Conservation (phyloP, 92 coral and sea anemone species). For the Zoanthus solanderi region DNA sequence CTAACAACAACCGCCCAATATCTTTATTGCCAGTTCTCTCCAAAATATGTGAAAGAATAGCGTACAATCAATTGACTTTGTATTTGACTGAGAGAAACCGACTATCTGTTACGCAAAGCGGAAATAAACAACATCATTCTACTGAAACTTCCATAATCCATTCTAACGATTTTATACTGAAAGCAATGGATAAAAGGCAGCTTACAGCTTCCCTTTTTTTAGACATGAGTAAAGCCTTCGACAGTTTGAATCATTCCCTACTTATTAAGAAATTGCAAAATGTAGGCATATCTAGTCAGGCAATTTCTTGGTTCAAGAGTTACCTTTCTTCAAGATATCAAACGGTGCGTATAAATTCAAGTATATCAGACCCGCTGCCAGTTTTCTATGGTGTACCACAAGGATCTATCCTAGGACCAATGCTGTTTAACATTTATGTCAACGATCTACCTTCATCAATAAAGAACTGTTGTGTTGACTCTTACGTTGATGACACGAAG, state of each 20-base stretch:
- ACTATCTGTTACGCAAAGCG: neutral
- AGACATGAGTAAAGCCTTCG: neutral
- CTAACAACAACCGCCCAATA: constrained; percentile 4
- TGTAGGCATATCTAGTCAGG: neutral
- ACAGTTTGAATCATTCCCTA: neutral
- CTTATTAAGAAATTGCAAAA: neutral
- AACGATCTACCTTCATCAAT: neutral
- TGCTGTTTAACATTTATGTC: neutral
- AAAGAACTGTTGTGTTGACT: neutral
- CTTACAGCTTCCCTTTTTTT: neutral
- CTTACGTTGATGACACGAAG: neutral
- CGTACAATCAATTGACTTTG: neutral
- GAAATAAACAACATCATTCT: neutral
- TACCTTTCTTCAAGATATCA: neutral
- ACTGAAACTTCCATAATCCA: neutral
- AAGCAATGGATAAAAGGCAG: neutral
- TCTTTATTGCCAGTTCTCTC: neutral
- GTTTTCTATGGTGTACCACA: neutral
- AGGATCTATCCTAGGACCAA: constrained; percentile 7
- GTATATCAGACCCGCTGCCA: neutral
- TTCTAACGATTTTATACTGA: neutral
- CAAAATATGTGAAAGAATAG: constrained; percentile 1
- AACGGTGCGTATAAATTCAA: neutral
- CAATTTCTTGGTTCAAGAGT: neutral
- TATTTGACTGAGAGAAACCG: neutral